Conservation (phyloP, 2,888 invertebrate genomes). For the Miltochrista miniata region DNA sequence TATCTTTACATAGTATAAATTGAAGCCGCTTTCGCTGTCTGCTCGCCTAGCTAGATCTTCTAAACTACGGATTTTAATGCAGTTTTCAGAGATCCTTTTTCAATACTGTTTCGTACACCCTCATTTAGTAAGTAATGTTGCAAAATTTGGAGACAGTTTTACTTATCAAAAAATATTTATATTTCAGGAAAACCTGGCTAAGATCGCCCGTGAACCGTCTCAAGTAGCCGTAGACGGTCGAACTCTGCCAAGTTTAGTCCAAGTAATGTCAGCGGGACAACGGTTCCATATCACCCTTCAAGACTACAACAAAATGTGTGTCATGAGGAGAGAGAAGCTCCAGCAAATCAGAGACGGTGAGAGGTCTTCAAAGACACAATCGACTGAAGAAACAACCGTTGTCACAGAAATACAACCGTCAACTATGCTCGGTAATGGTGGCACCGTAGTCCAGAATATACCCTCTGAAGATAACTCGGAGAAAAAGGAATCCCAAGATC, state of each 20-base stretch:
- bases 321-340: conserved; percentile 86
- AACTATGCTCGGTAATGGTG: conserved; percentile 68
- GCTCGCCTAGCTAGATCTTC: no score
- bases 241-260: conserved; percentile 86
- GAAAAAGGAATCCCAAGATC: conserved; percentile 43
- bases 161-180: neutral
- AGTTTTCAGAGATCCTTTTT: no score
- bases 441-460: conserved; percentile 61
- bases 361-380: conserved; percentile 38
- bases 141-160: no score
- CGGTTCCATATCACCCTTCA: conserved; percentile 91
- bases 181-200: conserved; percentile 69
- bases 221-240: conserved; percentile 85
- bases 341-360: conserved; percentile 83
- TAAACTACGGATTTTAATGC: no score
- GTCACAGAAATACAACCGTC: conserved; percentile 72
- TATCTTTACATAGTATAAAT: no score
- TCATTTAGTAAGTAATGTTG: no score
- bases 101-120: no score
- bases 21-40: no score
- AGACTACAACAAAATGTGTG: conserved; percentile 92
- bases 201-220: conserved; percentile 71
- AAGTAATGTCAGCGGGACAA: conserved; percentile 90
- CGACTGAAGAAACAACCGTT: conserved; percentile 50
- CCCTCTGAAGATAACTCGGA: conserved; percentile 42